A percentile compares a stretch with the other conserved stretches of the same genome.
Evolutionary conservation across 2,113 vertebrate species (phyloP).

Genomic region (Heloderma charlesbogerti): DNA sequence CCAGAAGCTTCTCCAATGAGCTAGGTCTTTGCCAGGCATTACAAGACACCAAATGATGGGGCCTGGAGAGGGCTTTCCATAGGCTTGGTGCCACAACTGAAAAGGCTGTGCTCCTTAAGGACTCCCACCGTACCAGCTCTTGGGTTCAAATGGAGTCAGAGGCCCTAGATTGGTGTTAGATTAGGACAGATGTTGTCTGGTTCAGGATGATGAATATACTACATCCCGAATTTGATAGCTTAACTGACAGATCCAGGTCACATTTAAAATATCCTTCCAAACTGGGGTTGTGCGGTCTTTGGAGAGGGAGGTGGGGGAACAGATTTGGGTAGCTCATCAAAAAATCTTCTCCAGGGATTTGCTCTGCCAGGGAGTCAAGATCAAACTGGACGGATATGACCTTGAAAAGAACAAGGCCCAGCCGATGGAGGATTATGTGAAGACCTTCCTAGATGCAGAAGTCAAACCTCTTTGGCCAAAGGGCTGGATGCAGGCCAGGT

Average conservation of each 20-base stretch:
- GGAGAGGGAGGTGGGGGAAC: background rate
- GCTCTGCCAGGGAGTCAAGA: slow-evolving; percentile 84
- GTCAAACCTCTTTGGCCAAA: slow-evolving; percentile 95
- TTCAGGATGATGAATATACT: background rate
- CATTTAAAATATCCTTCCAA: slow-evolving; percentile 43
- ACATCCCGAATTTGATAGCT: background rate
- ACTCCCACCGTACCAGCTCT: background rate
- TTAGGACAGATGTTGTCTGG: background rate
- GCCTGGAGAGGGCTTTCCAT: background rate
- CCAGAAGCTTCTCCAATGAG: background rate
- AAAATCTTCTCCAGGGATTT: slow-evolving; percentile 82
- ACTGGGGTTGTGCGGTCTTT: slow-evolving; percentile 38
- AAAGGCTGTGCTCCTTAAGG: too few relatives aligned
- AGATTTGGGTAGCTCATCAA: slow-evolving; percentile 33
- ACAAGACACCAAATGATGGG: background rate
- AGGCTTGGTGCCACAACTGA: background rate
- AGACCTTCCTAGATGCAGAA: slow-evolving; percentile 87
- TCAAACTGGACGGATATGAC: slow-evolving; percentile 84
- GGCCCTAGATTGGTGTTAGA: background rate
- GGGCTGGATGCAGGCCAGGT: slow-evolving; percentile 98
- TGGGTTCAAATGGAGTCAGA: background rate
- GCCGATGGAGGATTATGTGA: slow-evolving; percentile 89
- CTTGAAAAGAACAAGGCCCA: slow-evolving; percentile 80
- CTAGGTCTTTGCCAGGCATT: background rate
- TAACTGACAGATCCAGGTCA: background rate